These are phyloP conservation scores for Choreutis nemorana DNA, from an alignment of 2,888 invertebrate species.

Conservation along the genomic window DNA sequence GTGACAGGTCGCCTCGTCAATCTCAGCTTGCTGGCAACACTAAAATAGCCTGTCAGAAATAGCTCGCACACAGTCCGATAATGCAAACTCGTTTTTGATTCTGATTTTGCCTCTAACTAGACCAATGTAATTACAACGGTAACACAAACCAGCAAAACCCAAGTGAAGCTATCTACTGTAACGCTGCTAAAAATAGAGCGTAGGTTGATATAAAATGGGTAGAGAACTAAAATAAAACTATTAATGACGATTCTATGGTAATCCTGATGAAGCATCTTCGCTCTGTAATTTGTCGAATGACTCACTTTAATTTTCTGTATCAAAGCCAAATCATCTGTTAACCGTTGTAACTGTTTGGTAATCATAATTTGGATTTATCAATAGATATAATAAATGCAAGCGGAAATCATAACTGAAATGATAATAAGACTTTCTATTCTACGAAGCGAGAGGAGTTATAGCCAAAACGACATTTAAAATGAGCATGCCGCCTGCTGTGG, in stretches of 20 bases:
- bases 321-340: constrained; percentile 39
- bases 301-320: constrained; percentile 30
- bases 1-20: constrained; percentile 60
- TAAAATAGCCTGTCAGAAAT: constrained; percentile 56
- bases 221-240: no score
- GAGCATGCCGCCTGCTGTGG: constrained; percentile 49
- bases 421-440: constrained; percentile 26
- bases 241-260: no score
- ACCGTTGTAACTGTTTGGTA: no score
- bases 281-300: constrained; percentile 22
- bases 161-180: no score
- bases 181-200: no score
- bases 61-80: constrained; percentile 58
- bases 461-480: constrained; percentile 46
- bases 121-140: no score
- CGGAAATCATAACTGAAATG: constrained; percentile 36
- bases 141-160: constrained; percentile 2
- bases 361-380: constrained; percentile 20
- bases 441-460: constrained; percentile 48
- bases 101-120: constrained; percentile 38
- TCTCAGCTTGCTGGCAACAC: constrained; percentile 58
- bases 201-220: no score
- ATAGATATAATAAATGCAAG: constrained; percentile 21
- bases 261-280: no score
- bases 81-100: constrained; percentile 59